Conservation (phyloP, 2,797 vertebrate species). For the Gymnocypris eckloni region DNA sequence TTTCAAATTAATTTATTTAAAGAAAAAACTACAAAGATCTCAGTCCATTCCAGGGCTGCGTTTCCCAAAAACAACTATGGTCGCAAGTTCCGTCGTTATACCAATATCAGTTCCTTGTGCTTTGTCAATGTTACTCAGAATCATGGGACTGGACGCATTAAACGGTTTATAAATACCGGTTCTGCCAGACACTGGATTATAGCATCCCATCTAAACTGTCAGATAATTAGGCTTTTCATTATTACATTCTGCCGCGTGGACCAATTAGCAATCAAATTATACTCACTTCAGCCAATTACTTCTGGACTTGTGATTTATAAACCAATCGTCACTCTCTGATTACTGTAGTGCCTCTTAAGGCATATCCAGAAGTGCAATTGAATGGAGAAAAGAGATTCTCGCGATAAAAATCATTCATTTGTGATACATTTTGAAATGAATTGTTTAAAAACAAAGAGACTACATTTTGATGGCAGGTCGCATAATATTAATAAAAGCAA, state of each 20-base stretch:
- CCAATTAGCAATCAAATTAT: slow-evolving; percentile 66
- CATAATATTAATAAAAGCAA: not conserved
- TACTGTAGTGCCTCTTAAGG: slow-evolving; percentile 50
- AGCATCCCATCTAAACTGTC: slow-evolving; percentile 60
- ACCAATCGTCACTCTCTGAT: slow-evolving; percentile 62
- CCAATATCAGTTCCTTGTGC: slow-evolving; percentile 61
- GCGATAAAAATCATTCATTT: not conserved
- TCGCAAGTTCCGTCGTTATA: not conserved
- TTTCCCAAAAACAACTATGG: not conserved
- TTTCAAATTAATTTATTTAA: not conserved
- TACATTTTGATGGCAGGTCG: not conserved
- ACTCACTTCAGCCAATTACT: slow-evolving; percentile 58
- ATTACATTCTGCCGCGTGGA: slow-evolving; percentile 55
- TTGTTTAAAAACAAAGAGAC: not conserved
- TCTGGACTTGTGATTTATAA: slow-evolving; percentile 62
- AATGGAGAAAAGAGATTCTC: slow-evolving; percentile 35
- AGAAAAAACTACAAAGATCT: not conserved
- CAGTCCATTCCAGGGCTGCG: not conserved
- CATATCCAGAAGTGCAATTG: slow-evolving; percentile 51
- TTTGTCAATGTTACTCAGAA: slow-evolving; percentile 70
- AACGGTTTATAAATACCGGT: not conserved
- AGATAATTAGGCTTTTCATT: slow-evolving; percentile 65
- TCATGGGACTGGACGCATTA: slow-evolving; percentile 22
- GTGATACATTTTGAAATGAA: not conserved
- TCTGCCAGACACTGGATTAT: slow-evolving; percentile 49